Base-by-base conservation (phyloP, 2,797 vertebrate species). In the Brachyalestes nurse region DNA sequence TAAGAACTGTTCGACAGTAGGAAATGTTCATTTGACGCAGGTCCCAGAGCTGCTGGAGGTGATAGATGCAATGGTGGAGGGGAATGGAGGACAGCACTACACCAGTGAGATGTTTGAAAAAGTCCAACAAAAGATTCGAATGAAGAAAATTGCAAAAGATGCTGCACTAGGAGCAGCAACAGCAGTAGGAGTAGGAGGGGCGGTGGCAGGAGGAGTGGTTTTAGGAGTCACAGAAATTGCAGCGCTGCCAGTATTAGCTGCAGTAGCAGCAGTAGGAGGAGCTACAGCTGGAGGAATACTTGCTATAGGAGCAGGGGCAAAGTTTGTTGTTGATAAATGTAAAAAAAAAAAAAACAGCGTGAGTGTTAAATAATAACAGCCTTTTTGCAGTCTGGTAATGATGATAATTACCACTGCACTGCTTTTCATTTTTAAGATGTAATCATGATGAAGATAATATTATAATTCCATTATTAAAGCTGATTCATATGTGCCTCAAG, bases 81-180 rank as follows among this genome's bases (percentile, higher is more conserved):
- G 91, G 1, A 94, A 94, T 0, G 91, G 90, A 0, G 91, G 91
- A 28, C 89, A 90, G 17, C 87, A 93, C 84, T 93, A 93, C 88
- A 94, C 92, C 0, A 93, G 91, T 5, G 89, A 92, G 70, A 90
- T 94, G 91, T 94, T 93, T 5, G 89, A 93, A 78, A 89, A 80
- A 47, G 92, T 89, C 51, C 91, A 94, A 86, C 82, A 82, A n/a
- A 91, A 88, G 85, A 86, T 92, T 0, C 23, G 67, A 90, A 92
- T 83, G 88, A 91, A 83, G 17, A 14, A 66, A 19, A 42, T 19
- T 16, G 6, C 19, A 3, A 66, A 73, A 21, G 51, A 72, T 9
- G 28, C 34, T 12, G 38, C 34, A 67, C 17, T 62, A 51, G 60
- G 49, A 69, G 40, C n/a, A 10, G 10, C 3, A 66, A 67, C 25